Conservation (phyloP, 1,140 invertebrate genomes). For the Nylanderia fulva region DNA sequence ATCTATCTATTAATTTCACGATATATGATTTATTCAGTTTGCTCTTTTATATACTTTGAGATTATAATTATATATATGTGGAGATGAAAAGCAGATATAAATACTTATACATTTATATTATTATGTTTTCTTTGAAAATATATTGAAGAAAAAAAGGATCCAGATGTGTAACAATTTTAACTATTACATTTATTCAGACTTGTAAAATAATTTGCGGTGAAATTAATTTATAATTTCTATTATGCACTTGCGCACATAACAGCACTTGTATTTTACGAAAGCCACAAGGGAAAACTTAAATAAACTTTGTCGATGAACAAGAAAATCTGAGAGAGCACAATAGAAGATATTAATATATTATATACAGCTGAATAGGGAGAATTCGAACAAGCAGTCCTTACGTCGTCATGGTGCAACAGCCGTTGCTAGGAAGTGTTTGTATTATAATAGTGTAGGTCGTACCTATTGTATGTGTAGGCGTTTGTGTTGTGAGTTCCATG, state of each 20-base stretch:
- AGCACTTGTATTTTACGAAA: not conserved
- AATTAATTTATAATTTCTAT: not conserved
- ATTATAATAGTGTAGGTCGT: constrained; percentile 64
- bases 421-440: constrained; percentile 82
- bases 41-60: not conserved
- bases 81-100: not conserved
- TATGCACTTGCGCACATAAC: not conserved
- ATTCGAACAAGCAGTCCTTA: constrained; percentile 42
- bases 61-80: not conserved
- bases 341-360: not conserved
- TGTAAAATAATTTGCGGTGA: constrained; percentile 21
- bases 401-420: constrained; percentile 69
- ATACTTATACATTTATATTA: not conserved
- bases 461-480: not conserved
- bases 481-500: too few relatives aligned
- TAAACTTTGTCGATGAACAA: not conserved
- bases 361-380: not conserved
- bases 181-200: not conserved
- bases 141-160: not conserved
- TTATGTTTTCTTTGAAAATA: not conserved
- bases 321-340: not conserved
- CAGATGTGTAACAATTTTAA: not conserved
- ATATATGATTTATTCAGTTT: not conserved
- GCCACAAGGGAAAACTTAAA: not conserved
- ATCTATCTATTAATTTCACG: not conserved